Base-by-base conservation (phyloP, 2,797 vertebrate species). In the Benthosema pterotum region DNA sequence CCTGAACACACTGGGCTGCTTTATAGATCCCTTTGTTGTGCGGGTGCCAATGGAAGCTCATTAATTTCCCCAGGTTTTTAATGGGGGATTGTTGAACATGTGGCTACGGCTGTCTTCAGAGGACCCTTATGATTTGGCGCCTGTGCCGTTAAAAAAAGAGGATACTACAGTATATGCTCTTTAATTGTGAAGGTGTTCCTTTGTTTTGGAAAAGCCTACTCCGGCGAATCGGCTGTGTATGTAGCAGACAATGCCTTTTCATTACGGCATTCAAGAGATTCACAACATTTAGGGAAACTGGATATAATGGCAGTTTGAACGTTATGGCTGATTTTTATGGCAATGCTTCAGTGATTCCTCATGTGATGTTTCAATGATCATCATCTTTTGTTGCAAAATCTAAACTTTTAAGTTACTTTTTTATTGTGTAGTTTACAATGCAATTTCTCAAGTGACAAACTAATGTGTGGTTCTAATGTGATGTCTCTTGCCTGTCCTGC, bases 21-120 rank as follows among this genome's bases (percentile, higher is more conserved):
- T 91, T 92, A 90, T 91, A 87, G 89, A 89, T 89, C 79, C 87
- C 88, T 92, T 91, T 92, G 90, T 92, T 91, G 89, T 88, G 85
- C 78, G 78, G 82, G 83, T 86, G 87, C 87, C 87, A 85, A 88
- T 90, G 90, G 91, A 92, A 91, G 82, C 89, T 89, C 83, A 87
- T 92, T 92, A 89, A 91, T 92, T 91, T 92, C 84, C 85, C 75
- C 78, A 73, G 88, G 82, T 87, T 93, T 90, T 89, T 87, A 83
- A 86, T 85, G 80, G 87, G 87, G 83, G 84, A 89, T 86, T 85
- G 84, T 83, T 88, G 88, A 92, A 91, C 90, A 94, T 88, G 89
- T 89, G 90, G 86, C 88, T 84, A 68, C 83, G 87, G 84, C 85
- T 83, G 87, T 89, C 90, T 90, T 88, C 79, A 75, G 81, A 87